Conservation (phyloP, 2,797 vertebrate genomes). For the Amblyopsis hoosieri region DNA sequence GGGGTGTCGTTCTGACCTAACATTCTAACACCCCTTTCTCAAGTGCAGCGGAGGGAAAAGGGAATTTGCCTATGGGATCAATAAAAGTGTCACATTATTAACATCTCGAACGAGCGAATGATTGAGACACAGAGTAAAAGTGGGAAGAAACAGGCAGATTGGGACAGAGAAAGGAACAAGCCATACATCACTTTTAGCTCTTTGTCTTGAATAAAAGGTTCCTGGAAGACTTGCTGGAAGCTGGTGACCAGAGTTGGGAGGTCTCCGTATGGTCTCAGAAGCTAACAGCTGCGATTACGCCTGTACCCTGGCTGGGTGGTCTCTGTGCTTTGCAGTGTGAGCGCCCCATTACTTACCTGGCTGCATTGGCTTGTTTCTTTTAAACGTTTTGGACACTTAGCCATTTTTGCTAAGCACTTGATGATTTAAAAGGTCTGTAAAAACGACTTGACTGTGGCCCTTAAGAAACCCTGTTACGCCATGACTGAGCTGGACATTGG, state of each 20-base stretch:
- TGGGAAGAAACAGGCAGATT: conserved; percentile 12
- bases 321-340: conserved; percentile 43
- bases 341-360: conserved; percentile 72
- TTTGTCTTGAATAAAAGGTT: conserved; percentile 28
- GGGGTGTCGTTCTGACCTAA: conserved; percentile 23
- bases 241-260: conserved; percentile 34
- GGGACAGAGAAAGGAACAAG: conserved; percentile 27
- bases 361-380: conserved; percentile 49
- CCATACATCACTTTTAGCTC: conserved; percentile 33
- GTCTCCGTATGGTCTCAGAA: conserved; percentile 31
- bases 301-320: conserved; percentile 60
- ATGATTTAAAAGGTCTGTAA: conserved; percentile 80
- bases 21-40: conserved; percentile 32
- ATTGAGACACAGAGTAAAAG: not conserved
- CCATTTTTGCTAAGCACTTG: conserved; percentile 73
- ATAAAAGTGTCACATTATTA: conserved; percentile 37
- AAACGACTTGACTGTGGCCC: conserved; percentile 63
- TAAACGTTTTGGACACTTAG: conserved; percentile 70
- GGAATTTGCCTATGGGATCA: conserved; percentile 29
- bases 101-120: conserved; percentile 14
- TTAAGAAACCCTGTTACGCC: conserved; percentile 57
- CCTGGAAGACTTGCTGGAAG: conserved; percentile 31
- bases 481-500: conserved; percentile 32
- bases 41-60: conserved; percentile 29
- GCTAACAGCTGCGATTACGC: conserved; percentile 46